phyloP scores from a whole-genome alignment of 2,797 vertebrate species.

The Sebastes oblongus region DNA sequence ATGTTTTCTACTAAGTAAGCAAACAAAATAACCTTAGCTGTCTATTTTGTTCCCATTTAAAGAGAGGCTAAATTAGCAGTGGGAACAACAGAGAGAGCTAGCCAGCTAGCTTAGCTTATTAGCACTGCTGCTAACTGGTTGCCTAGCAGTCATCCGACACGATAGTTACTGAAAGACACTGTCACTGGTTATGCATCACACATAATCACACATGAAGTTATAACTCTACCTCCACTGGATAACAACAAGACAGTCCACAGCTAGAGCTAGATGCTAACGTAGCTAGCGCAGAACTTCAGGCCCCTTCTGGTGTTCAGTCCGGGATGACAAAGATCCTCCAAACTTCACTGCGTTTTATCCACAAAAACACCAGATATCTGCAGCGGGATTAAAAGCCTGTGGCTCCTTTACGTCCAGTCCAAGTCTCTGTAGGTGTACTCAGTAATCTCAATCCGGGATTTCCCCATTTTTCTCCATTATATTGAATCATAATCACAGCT shows the following conservation, averaged over 20 bases:
- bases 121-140: conserved; percentile 10
- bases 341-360: conserved; percentile 39
- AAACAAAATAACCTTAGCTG: background rate
- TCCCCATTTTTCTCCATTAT: conserved; percentile 59
- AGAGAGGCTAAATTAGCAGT: conserved; percentile 9
- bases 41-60: background rate
- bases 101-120: conserved; percentile 44
- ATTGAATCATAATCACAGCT: conserved; percentile 25
- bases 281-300: conserved; percentile 55
- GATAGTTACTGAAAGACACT: background rate
- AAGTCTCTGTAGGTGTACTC: conserved; percentile 7
- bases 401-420: conserved; percentile 42
- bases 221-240: background rate
- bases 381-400: background rate
- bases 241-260: background rate
- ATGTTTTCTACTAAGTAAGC: background rate
- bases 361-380: background rate
- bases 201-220: background rate
- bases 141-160: background rate
- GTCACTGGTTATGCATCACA: background rate
- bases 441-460: conserved; percentile 24
- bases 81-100: conserved; percentile 49
- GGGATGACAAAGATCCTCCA: conserved; percentile 61
- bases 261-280: conserved; percentile 7
- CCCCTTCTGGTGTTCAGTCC: conserved; percentile 53